A percentile compares a stretch with the other conserved stretches of the same genome.
These are phyloP conservation scores for Calycopis cecrops DNA, from an alignment of 1,140 invertebrate genomes.

Conservation along the genomic window DNA sequence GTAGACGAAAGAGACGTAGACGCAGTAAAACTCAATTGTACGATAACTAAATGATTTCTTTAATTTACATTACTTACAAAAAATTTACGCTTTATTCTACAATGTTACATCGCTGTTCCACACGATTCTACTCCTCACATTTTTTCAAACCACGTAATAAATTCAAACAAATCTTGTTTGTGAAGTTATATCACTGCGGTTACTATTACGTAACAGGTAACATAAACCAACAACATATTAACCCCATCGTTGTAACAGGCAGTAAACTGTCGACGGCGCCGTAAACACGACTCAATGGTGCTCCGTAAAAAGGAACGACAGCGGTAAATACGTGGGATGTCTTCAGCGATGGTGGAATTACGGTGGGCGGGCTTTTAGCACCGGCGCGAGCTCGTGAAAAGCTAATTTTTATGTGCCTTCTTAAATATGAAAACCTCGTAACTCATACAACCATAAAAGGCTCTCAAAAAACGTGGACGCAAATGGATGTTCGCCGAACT, in stretches of 20 bases:
- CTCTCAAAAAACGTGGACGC: too few relatives aligned
- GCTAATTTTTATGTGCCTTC: constrained; percentile 7
- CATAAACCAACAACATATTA: constrained; percentile 7
- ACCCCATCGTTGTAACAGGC: background rate
- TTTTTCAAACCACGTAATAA: too few relatives aligned
- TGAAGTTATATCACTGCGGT: background rate
- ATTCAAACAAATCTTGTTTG: too few relatives aligned
- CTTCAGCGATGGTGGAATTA: constrained; percentile 1
- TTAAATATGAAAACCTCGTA: constrained; percentile 5
- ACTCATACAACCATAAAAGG: too few relatives aligned
- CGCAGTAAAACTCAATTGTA: too few relatives aligned
- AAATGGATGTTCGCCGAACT: too few relatives aligned
- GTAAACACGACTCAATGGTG: background rate
- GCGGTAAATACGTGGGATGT: constrained; percentile 2
- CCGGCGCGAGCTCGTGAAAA: background rate
- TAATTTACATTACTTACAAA: too few relatives aligned
- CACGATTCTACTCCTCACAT: too few relatives aligned
- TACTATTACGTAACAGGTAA: background rate
- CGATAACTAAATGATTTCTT: too few relatives aligned
- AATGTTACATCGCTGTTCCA: too few relatives aligned
- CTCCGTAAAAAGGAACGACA: constrained; percentile 1
- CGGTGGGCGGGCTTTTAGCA: constrained; percentile 6
- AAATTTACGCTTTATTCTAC: too few relatives aligned
- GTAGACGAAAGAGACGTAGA: too few relatives aligned
- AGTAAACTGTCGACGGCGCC: constrained; percentile 3